Percentiles rank a stretch among this genome's conserved stretches.
These are phyloP conservation scores for Synanthedon tipuliformis DNA, from an alignment of 2,888 invertebrate species.

Conservation along the genomic window DNA sequence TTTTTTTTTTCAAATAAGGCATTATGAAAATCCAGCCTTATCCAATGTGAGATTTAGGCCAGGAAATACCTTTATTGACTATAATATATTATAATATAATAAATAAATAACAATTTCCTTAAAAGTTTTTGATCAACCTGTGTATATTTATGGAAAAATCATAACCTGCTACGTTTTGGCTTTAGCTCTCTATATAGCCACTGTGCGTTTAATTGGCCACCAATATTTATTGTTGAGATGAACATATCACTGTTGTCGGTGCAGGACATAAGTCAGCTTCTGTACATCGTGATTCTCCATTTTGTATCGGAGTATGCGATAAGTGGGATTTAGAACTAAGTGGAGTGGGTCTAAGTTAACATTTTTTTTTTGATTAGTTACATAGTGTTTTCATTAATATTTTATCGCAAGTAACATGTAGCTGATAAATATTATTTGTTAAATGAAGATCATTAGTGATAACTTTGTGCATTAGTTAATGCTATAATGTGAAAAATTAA, in stretches of 20 bases:
- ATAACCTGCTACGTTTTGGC: constrained; percentile 3
- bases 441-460: too few relatives aligned
- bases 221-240: constrained; percentile 67
- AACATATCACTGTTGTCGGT: constrained; percentile 53
- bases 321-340: constrained; percentile 28
- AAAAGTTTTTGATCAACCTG: not conserved
- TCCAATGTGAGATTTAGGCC: too few relatives aligned
- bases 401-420: too few relatives aligned
- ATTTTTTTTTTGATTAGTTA: too few relatives aligned
- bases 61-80: too few relatives aligned
- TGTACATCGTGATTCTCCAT: constrained; percentile 62
- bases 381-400: too few relatives aligned
- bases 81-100: too few relatives aligned
- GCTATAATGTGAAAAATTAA: too few relatives aligned
- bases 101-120: not conserved
- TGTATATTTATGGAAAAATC: constrained; percentile 2
- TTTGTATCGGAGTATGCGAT: constrained; percentile 63
- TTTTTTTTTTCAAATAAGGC: too few relatives aligned
- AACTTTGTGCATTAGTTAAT: too few relatives aligned
- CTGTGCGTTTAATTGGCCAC: constrained; percentile 54
- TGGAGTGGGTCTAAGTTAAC: constrained; percentile 19
- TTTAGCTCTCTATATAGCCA: constrained; percentile 12
- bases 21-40: too few relatives aligned
- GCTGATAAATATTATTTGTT: too few relatives aligned
- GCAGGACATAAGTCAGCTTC: constrained; percentile 64